A percentile compares a stretch with the other conserved stretches of the same genome.
Conservation (phyloP, 1,140 invertebrate species). For the Aricia agestis region DNA sequence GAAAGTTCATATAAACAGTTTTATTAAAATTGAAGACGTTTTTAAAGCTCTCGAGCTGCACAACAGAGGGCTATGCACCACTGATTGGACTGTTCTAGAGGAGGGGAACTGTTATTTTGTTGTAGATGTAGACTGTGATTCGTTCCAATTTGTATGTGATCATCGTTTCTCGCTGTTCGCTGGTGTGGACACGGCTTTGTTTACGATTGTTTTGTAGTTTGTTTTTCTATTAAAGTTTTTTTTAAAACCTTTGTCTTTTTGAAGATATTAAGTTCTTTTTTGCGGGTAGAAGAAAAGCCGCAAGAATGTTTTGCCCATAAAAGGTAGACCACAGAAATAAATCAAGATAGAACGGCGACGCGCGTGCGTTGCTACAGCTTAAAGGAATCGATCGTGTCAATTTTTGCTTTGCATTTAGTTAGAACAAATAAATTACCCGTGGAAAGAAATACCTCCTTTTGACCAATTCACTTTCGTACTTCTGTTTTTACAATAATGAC, state of each 20-base stretch:
- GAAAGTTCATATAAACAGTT: conserved; percentile 26
- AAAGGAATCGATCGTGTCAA: no score
- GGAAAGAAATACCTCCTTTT: no score
- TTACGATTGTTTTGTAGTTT: conserved; percentile 17
- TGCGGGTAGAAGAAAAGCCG: no score
- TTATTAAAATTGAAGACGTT: conserved; percentile 22
- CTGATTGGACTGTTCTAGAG: neutral
- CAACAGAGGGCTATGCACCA: neutral
- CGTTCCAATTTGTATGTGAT: conserved; percentile 26
- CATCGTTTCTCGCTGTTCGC: conserved; percentile 28
- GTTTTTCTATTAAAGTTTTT: conserved; percentile 1
- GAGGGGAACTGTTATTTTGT: neutral
- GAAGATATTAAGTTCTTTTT: no score
- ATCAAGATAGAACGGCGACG: no score
- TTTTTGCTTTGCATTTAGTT: no score
- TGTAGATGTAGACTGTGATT: neutral
- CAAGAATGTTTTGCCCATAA: no score
- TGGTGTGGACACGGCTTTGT: conserved; percentile 31
- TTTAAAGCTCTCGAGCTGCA: conserved; percentile 17
- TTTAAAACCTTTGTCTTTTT: neutral
- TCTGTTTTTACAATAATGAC: no score
- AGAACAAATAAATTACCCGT: no score
- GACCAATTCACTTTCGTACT: no score
- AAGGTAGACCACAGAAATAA: no score
- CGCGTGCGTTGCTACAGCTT: no score